A percentile compares a stretch with the other conserved stretches of the same genome.
These are phyloP conservation scores for Hypocryptadius cinnamomeus DNA, from an alignment of 2,113 vertebrate genomes.

Conservation along the genomic window DNA sequence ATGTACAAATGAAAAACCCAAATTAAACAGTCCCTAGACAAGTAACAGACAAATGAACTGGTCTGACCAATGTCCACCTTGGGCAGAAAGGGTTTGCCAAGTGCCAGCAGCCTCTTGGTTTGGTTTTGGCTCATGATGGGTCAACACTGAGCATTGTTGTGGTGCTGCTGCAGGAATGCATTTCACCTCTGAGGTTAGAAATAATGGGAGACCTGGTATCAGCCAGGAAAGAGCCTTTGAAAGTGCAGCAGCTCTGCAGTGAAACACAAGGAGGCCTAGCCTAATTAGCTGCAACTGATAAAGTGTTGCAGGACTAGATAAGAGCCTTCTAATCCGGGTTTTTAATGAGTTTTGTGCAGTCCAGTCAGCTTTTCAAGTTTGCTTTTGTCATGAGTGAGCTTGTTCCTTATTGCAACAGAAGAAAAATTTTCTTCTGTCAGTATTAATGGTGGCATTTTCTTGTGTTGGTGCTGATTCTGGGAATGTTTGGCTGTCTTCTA, in stretches of 20 bases:
- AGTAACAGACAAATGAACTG: not conserved
- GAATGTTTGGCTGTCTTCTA: not conserved
- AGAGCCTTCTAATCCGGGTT: not conserved
- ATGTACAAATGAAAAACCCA: not conserved
- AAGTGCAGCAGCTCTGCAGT: not conserved
- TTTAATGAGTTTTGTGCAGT: not conserved
- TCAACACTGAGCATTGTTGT: not conserved
- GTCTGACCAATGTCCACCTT: not conserved
- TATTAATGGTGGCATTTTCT: not conserved
- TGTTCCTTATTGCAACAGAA: not conserved
- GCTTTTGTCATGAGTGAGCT: not conserved
- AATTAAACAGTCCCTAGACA: not conserved
- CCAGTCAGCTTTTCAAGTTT: not conserved
- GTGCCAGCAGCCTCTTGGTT: not conserved
- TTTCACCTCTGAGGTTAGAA: not conserved
- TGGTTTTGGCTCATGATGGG: rapidly evolving
- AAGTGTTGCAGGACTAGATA: not conserved
- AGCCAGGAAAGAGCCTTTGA: not conserved
- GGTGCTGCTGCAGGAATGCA: not conserved
- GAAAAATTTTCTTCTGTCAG: not conserved
- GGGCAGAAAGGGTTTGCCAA: not conserved
- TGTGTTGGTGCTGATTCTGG: not conserved
- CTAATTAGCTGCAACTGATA: not conserved
- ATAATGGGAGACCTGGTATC: not conserved
- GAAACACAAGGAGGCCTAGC: not conserved